Evolutionary conservation across 1,140 invertebrate species (phyloP), one percentile per base, ranked within the genome.

Genomic region (Elymnias hypermnestra): DNA sequence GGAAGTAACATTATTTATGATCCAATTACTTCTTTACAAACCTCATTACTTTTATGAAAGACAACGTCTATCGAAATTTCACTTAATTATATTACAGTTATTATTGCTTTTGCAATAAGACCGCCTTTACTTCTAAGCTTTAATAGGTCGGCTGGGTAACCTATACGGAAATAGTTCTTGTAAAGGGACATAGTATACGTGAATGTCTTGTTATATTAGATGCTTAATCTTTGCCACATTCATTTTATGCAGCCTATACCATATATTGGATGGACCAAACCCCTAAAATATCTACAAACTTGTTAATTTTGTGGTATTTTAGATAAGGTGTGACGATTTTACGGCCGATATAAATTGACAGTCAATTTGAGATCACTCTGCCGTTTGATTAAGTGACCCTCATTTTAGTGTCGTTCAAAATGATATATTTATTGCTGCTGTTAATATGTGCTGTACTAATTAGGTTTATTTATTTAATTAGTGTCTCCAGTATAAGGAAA

Each of bases 321-420:
- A 40, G 60, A 53, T 63, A 67, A 64, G 53, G 58, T 50, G 63
- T 55, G 67, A 65, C 67, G 49, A 73, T 23, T 79, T 77, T 81
- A 81, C 60, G 35, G 53, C 53, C 38, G 23, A 53, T 55, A 73
- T 73, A 81, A 76, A 71, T 65, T 46, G 42, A 40, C 33, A 51
- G 54, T 63, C 62, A 47, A 63, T 71, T 64, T 62, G 61, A 53
- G 42, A 56, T 65, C 60, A 61, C 61, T 67, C 68, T 67, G 65
- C 62, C 54, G 52, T 43, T 60, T 50, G 47, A 60, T 65, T 62
- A 53, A 57, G 63, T 40, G 58, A 38, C 47, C 53, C 10, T 13
- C 10, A 13, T 29, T 29, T 29, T 45, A 57, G 44, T 55, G 53
- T 48, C 56, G 49, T 59, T 50, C 19, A 29, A 64, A 62, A 66